Conservation (phyloP, 2,113 vertebrate genomes). For the Chauna torquata region DNA sequence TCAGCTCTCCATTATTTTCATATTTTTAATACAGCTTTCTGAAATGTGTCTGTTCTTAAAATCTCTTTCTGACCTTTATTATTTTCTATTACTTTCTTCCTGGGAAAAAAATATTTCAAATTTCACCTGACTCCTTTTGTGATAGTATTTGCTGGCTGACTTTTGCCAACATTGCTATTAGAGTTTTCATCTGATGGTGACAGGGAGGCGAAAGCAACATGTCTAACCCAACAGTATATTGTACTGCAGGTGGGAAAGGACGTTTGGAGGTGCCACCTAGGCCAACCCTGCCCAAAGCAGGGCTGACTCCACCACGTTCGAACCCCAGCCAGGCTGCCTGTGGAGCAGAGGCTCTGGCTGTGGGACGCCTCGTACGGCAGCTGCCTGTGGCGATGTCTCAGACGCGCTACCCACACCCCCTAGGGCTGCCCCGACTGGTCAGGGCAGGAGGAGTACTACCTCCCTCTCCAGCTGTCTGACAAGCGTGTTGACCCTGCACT, state of each 20-base stretch:
- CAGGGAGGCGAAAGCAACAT: neutral
- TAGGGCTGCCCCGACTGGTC: rapidly evolving
- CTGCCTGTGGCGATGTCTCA: rapidly evolving
- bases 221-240: too few relatives aligned
- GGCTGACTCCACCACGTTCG: neutral
- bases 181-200: neutral
- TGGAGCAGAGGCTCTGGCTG: neutral
- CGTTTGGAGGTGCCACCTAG: neutral
- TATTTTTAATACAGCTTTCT: neutral
- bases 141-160: neutral
- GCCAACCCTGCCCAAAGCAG: neutral
- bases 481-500: neutral
- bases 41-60: neutral
- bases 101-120: neutral
- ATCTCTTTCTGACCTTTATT: neutral
- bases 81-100: neutral
- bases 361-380: rapidly evolving
- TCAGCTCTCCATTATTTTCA: neutral
- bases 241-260: too few relatives aligned
- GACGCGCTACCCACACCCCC: neutral
- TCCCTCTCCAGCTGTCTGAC: too few relatives aligned
- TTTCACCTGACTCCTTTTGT: neutral
- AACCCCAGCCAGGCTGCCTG: neutral
- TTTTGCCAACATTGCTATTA: neutral
- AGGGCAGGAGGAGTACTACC: neutral